These are phyloP conservation scores for Anser brachyrhynchus DNA, from an alignment of 2,113 vertebrate species.

Conservation along the genomic window DNA sequence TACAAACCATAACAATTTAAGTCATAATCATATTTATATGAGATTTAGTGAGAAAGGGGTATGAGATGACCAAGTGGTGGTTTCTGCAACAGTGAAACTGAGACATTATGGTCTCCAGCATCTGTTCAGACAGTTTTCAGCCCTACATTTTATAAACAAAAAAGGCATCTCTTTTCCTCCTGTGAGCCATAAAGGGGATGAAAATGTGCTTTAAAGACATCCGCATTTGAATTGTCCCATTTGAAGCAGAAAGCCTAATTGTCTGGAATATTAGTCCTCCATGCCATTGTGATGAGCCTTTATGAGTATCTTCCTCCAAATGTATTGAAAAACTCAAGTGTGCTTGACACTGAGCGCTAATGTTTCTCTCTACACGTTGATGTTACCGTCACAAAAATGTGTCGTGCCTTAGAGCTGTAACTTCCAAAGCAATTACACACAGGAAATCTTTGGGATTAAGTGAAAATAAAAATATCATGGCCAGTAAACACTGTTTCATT, in stretches of 20 bases:
- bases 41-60: constrained; percentile 27
- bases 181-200: constrained; percentile 68
- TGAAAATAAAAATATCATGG: constrained; percentile 72
- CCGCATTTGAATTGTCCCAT: constrained; percentile 74
- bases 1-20: constrained; percentile 38
- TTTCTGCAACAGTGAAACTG: constrained; percentile 48
- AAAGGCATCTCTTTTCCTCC: constrained; percentile 61
- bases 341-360: constrained; percentile 73
- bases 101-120: constrained; percentile 38
- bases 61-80: constrained; percentile 49
- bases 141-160: constrained; percentile 69
- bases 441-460: constrained; percentile 69
- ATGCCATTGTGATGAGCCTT: constrained; percentile 49
- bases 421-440: constrained; percentile 69
- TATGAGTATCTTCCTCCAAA: constrained; percentile 62
- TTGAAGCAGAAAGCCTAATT: constrained; percentile 76
- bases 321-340: constrained; percentile 75
- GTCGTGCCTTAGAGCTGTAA: constrained; percentile 72
- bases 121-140: constrained; percentile 58
- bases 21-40: constrained; percentile 49
- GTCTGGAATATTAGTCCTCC: constrained; percentile 70
- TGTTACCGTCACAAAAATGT: constrained; percentile 69
- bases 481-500: constrained; percentile 54
- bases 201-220: constrained; percentile 70
- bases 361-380: constrained; percentile 48